Conservation (phyloP, 1,140 invertebrate species). For the Thereuonema tuberculata region DNA sequence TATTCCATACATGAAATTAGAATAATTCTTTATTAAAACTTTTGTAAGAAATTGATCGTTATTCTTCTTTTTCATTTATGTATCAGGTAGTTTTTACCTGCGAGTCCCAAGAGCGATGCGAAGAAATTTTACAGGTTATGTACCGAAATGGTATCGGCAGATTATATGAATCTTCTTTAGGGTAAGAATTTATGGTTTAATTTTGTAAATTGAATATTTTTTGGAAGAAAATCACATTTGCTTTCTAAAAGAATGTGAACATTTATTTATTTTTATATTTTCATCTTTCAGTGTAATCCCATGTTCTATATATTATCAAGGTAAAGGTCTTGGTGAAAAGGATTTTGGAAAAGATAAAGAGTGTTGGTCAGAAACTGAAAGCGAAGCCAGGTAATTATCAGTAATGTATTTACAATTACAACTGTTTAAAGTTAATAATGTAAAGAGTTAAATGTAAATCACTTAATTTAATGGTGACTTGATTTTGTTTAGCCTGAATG, state of each 20-base stretch:
- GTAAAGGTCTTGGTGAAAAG: conserved; percentile 12
- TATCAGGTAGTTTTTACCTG: conserved; percentile 23
- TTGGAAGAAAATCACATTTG: conserved; percentile 1
- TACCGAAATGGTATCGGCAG: conserved; percentile 24
- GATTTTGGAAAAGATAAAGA: conserved; percentile 6
- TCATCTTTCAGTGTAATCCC: conserved; percentile 21
- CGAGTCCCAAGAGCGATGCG: conserved; percentile 21
- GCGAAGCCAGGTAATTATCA: conserved; percentile 1
- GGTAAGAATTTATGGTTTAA: conserved; percentile 21
- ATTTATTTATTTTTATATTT: background rate
- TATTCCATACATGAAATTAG: too few species aligned
- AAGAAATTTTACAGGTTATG: conserved; percentile 25
- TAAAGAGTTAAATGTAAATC: background rate
- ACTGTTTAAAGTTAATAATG: conserved; percentile 9
- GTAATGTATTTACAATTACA: conserved; percentile 7
- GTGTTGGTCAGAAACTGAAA: background rate
- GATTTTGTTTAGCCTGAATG: too few species aligned
- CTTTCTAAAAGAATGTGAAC: background rate
- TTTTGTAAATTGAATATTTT: background rate
- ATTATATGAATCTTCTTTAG: conserved; percentile 22
- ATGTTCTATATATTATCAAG: conserved; percentile 23
- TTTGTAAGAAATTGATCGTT: too few species aligned
- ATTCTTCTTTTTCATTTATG: too few species aligned
- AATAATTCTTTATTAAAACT: too few species aligned
- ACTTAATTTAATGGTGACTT: background rate